Evolutionary conservation across 2,113 vertebrate species (phyloP).

Genomic region (Canis aureus): DNA sequence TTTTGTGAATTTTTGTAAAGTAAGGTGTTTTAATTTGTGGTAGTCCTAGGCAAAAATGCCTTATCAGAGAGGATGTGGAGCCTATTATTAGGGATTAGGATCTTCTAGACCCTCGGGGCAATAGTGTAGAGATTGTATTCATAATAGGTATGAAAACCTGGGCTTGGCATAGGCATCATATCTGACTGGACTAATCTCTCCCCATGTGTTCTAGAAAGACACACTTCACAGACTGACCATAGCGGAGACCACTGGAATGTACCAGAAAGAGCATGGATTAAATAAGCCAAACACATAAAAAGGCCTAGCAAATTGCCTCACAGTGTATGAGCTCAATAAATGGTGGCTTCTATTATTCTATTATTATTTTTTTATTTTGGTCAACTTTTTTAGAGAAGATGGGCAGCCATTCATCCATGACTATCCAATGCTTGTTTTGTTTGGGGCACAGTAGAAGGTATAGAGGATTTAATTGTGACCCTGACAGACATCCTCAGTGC

Average conservation of each 20-base stretch:
- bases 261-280: neutral
- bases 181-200: neutral
- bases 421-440: neutral
- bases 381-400: neutral
- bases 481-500: no score
- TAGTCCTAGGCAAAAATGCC: neutral
- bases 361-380: neutral
- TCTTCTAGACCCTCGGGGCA: neutral
- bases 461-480: neutral
- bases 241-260: neutral
- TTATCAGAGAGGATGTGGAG: neutral
- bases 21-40: neutral
- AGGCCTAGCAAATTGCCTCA: neutral
- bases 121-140: neutral
- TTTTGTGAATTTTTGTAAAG: constrained; percentile 23
- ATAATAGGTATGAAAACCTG: no score
- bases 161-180: rapidly evolving
- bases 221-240: neutral
- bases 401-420: neutral
- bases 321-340: neutral
- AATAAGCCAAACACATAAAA: neutral
- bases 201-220: rapidly evolving
- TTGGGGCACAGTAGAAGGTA: neutral
- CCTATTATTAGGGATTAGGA: neutral
- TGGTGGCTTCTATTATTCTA: neutral